phyloP scores from a whole-genome alignment of 2,113 vertebrate genomes.

The Tetrao urogallus region DNA sequence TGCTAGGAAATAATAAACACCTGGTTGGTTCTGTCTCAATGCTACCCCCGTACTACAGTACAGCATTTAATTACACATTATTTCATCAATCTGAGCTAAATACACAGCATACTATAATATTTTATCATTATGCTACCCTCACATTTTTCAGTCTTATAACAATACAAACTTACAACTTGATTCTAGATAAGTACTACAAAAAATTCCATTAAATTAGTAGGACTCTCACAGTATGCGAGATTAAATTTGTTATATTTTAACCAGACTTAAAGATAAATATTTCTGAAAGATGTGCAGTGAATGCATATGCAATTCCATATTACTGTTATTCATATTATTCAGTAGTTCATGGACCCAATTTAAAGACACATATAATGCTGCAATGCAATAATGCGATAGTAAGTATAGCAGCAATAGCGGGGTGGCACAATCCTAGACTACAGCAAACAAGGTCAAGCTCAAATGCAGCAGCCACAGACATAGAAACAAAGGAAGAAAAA shows the following conservation, averaged over 20 bases:
- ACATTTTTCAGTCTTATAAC: neutral
- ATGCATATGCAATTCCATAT: neutral
- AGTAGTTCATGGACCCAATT: neutral
- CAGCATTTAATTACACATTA: neutral
- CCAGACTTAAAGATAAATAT: neutral
- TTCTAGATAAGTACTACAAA: neutral
- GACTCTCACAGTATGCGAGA: neutral
- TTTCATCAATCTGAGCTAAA: neutral
- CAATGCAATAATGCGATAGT: too few relatives aligned
- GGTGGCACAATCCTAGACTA: too few relatives aligned
- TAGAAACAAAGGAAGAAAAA: too few relatives aligned
- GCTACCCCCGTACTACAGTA: neutral
- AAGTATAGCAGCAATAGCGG: too few relatives aligned
- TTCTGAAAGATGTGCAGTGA: neutral
- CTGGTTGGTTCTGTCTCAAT: neutral
- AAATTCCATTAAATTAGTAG: neutral
- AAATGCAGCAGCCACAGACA: too few relatives aligned
- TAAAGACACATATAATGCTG: neutral
- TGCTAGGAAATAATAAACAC: neutral
- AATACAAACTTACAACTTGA: neutral
- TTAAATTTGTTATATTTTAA: neutral
- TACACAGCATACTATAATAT: neutral
- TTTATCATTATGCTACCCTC: neutral
- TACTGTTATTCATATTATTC: neutral
- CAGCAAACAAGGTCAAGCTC: too few relatives aligned